Evolutionary conservation across 2,113 vertebrate genomes (phyloP).

Genomic region (Tricholaema leucomelas): DNA sequence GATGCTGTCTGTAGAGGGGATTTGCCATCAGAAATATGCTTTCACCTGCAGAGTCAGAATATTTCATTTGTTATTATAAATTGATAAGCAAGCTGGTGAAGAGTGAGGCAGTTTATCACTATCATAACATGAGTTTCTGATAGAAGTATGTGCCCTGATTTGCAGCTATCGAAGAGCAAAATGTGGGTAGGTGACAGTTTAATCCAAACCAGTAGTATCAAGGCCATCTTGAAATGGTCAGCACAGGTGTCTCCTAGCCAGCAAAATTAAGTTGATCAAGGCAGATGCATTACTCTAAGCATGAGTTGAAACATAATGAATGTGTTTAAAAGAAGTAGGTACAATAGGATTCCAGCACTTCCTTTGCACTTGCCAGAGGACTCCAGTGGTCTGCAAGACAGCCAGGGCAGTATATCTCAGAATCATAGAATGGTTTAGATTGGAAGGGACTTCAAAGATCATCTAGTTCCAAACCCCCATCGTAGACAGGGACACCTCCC

Average conservation of each 20-base stretch:
- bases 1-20: background rate
- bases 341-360: background rate
- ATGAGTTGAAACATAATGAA: background rate
- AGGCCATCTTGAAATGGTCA: background rate
- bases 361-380: background rate
- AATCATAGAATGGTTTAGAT: no score
- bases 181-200: background rate
- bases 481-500: no score
- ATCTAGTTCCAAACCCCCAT: no score
- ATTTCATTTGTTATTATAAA: constrained; percentile 8
- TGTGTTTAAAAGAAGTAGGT: background rate
- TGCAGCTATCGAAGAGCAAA: background rate
- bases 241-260: background rate
- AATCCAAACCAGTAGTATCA: background rate
- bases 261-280: background rate
- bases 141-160: background rate
- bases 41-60: background rate
- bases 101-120: background rate
- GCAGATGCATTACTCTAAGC: background rate
- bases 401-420: background rate
- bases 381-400: background rate
- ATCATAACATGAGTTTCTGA: background rate
- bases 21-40: background rate
- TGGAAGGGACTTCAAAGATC: no score
- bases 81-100: background rate